Base-by-base conservation (phyloP, 2,888 invertebrate species). In the Tachystola acroxantha region DNA sequence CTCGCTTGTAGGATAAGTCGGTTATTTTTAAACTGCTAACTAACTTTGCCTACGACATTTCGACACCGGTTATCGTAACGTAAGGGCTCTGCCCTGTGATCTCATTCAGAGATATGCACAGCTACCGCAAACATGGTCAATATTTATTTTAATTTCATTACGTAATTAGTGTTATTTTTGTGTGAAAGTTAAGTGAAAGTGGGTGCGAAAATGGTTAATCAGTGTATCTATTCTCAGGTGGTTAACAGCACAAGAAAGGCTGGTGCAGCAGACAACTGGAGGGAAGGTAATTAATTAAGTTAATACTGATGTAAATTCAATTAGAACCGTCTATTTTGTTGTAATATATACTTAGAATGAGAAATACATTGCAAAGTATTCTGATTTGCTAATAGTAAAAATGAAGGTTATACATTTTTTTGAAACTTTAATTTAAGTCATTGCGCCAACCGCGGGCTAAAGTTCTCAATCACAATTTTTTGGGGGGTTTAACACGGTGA, bases 181-280 rank as follows among this genome's bases (percentile, higher is more conserved):
- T 11, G 22, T 36, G 27, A 22, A 38, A 45, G 43, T 57, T 41
- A 36, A 62, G 67, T 76, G 67, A 64, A 59, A 66, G 62, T 60
- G 16, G 5, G 19, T 37, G 33, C 11, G 29, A 26, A 38, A 45
- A 44, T 57, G 42, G 36, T 38, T 59, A 63, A 57, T 51, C 40
- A 45, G 50, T 60, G 49, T 54, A 14, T 27, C 10, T 62, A 38
- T 59, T 70, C 66, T 31, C 79, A 88, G 88, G 92, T 92, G 37
- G 92, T 91, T 22, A 94, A 94, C 64, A 93, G 90, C 53, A 91
- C 90, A 42, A 89, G 91, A 46, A 91, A 90, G 66, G 85, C 89
- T 6, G 87, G 81, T 9, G 77, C 80, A 11, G 64, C 86, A 9
- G 89, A 90, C 50, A 87, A 86, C 45, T 88, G 88, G 63, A 88